Conservation (phyloP, 2,888 invertebrate genomes). For the Limnephilus auricula region DNA sequence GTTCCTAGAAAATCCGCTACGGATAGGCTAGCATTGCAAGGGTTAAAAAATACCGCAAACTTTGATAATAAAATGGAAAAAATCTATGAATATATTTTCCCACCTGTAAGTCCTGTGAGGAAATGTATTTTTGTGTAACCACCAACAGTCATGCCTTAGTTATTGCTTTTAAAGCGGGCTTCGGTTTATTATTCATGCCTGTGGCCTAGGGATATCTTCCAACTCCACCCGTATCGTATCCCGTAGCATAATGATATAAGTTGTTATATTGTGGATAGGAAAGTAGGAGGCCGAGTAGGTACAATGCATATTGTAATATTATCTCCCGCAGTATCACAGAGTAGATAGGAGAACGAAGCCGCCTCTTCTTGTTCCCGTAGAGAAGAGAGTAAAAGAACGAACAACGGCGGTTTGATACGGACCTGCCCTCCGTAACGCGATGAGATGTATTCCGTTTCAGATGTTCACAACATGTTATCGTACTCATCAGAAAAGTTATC, state of each 20-base stretch:
- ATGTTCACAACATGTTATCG: slow-evolving; percentile 5
- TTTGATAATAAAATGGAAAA: neutral
- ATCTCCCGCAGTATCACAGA: neutral
- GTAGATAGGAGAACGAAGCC: slow-evolving; percentile 16
- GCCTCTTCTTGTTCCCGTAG: neutral
- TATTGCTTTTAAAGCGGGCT: neutral
- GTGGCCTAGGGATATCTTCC: neutral
- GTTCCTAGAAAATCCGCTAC: no score
- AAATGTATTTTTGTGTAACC: neutral
- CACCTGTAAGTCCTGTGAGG: neutral
- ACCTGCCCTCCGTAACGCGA: slow-evolving; percentile 12
- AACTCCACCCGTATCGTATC: neutral
- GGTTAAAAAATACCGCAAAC: neutral
- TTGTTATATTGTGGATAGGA: neutral
- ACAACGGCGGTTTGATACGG: neutral
- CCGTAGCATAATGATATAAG: neutral
- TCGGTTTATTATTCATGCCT: neutral
- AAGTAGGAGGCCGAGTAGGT: neutral
- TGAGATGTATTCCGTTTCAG: slow-evolving; percentile 1
- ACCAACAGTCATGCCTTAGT: neutral
- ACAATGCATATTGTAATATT: neutral
- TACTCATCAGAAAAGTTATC: no score
- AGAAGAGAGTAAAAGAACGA: slow-evolving; percentile 13
- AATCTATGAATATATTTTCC: neutral
- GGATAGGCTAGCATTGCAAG: no score